Base-by-base conservation (phyloP, 2,113 vertebrate species). In the Ammodytes dubius region DNA sequence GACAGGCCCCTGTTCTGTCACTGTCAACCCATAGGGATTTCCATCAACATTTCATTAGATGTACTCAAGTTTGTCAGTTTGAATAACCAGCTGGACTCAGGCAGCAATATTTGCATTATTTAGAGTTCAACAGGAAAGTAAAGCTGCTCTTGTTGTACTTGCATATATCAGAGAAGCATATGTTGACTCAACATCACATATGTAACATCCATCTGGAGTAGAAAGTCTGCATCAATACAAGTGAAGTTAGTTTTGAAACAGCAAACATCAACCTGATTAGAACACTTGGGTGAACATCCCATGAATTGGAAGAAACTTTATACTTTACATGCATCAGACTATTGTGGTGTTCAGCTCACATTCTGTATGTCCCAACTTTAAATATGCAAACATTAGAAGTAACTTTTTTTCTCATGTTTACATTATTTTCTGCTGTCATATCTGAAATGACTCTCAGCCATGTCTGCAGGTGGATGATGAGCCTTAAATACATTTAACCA, bases 391-490 rank as follows among this genome's bases (percentile, higher is more conserved):
- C 59, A 3, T 74, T 11, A 47, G 15, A 65, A 54, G 58, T 40
- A 7, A 49, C 7, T 43, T 54, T 4, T 52, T 45, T 61, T 40
- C 35, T 37, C 15, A 15, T 35, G 42, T 74, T 66, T 13, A 46
- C 6, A 1, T 67, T 57, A 59, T 61, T 63, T 64, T 27, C 54
- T 71, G 50, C 50, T 64, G 4, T 74, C 57, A 56, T 37, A 47
- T 56, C 64, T 64, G 9, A 59, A 72, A 54, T 42, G 65, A 27
- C 19, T 64, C 43, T 57, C 39, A 50, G 74, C 59, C 12, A 27
- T 77, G 68, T 74, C 66, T 72, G 64, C 69, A 74, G 57, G 52
- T 65, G 49, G 53, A 84, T 74, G 74, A 81, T 53, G 19, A 69
- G 56, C 49, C 27, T 46, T 6, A 63, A 68, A 65, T 19, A 13